Evolutionary conservation across 2,797 vertebrate species (phyloP).

Genomic region (Anabas testudineus): DNA sequence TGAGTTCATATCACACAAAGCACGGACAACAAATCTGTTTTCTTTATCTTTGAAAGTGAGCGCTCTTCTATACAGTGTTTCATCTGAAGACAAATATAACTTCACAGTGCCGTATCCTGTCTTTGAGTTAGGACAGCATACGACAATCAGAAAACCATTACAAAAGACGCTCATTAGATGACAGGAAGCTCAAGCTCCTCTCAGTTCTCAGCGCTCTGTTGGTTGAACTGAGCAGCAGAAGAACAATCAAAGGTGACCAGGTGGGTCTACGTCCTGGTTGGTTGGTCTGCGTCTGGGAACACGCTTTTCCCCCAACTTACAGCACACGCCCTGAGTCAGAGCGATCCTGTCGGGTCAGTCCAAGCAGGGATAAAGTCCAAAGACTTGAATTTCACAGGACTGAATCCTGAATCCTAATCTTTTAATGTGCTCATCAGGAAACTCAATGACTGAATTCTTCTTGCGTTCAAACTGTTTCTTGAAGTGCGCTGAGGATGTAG

Average conservation of each 20-base stretch:
- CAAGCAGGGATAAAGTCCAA: constrained; percentile 36
- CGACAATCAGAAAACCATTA: constrained; percentile 27
- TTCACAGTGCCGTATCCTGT: constrained; percentile 19
- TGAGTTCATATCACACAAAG: constrained; percentile 17
- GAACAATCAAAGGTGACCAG: constrained; percentile 28
- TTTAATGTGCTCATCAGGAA: constrained; percentile 14
- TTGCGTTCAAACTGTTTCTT: constrained; percentile 30
- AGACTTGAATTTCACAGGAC: constrained; percentile 49
- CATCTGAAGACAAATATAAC: constrained; percentile 44
- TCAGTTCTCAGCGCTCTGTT: constrained; percentile 6
- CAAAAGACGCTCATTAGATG: constrained; percentile 11
- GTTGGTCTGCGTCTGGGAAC: constrained; percentile 14
- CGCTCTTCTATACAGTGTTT: constrained; percentile 18
- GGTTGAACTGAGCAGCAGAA: constrained; percentile 14
- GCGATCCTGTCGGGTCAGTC: constrained; percentile 34
- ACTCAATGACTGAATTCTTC: constrained; percentile 38
- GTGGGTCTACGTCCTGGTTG: constrained; percentile 8
- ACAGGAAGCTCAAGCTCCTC: constrained; percentile 33
- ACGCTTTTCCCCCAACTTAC: constrained; percentile 1
- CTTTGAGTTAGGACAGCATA: constrained; percentile 30
- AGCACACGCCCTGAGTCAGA: background rate
- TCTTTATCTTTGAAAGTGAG: constrained; percentile 16
- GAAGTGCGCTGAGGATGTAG: constrained; percentile 23
- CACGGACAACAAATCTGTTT: constrained; percentile 22
- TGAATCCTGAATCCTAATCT: constrained; percentile 30